Conservation (phyloP, 2,113 vertebrate species). For the Halichoerus grypus region DNA sequence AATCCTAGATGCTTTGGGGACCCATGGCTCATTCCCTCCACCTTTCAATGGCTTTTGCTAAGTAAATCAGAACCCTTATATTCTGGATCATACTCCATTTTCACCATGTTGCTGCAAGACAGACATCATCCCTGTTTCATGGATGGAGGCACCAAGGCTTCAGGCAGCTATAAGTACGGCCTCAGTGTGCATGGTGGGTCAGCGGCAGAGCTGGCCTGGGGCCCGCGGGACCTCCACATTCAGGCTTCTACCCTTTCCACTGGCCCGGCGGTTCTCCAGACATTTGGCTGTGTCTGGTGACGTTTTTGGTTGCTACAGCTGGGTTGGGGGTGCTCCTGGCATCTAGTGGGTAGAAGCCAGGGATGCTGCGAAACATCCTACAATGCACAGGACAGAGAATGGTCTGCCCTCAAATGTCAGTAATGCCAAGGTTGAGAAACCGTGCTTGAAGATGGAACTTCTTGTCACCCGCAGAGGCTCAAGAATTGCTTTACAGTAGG, state of each 20-base stretch:
- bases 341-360: neutral
- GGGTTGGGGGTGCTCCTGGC: neutral
- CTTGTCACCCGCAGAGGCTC: neutral
- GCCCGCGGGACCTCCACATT: accelerated
- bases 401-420: neutral
- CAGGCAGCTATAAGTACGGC: accelerated
- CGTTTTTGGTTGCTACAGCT: neutral
- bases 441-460: neutral
- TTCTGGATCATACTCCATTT: neutral
- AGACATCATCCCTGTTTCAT: neutral
- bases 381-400: neutral
- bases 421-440: neutral
- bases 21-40: neutral
- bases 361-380: neutral
- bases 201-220: neutral
- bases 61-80: neutral
- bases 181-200: too few species aligned
- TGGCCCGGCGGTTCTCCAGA: neutral
- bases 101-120: neutral
- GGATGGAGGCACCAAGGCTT: neutral
- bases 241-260: neutral
- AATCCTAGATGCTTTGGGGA: neutral
- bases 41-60: neutral
- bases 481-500: neutral
- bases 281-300: neutral